phyloP scores from a whole-genome alignment of 2,797 vertebrate genomes.

The Chromobotia macracanthus region DNA sequence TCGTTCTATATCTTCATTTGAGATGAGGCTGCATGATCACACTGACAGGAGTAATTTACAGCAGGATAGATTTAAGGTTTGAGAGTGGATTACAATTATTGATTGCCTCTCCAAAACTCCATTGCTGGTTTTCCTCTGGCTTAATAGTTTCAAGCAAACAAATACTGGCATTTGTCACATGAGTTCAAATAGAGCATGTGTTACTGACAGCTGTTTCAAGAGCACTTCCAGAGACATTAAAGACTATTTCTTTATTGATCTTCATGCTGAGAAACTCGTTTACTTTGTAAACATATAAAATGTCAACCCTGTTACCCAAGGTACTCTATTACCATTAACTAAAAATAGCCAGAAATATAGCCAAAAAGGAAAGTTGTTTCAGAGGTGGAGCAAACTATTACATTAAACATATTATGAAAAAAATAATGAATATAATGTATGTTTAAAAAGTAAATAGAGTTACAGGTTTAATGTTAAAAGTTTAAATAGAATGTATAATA shows the following conservation, averaged over 20 bases:
- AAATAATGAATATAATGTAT: too few relatives aligned
- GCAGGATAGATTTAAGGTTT: conserved; percentile 36
- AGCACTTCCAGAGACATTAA: not conserved
- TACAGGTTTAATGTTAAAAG: too few relatives aligned
- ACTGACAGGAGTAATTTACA: conserved; percentile 17
- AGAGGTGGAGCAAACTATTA: too few relatives aligned
- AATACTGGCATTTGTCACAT: conserved; percentile 2
- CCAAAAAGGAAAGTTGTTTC: too few relatives aligned
- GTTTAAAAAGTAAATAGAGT: too few relatives aligned
- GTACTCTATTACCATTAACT: too few relatives aligned
- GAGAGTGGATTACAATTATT: conserved; percentile 34
- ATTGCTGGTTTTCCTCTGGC: conserved; percentile 18
- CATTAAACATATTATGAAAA: too few relatives aligned
- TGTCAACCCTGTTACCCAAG: too few relatives aligned
- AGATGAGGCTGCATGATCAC: conserved; percentile 23
- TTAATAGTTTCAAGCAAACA: conserved; percentile 35
- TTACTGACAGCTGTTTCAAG: conserved; percentile 1
- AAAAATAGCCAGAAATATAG: too few relatives aligned
- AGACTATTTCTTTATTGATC: conserved; percentile 33
- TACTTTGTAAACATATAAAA: too few relatives aligned
- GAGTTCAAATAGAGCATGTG: not conserved
- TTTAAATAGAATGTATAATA: too few relatives aligned
- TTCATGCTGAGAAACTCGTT: conserved; percentile 25
- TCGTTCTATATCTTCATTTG: conserved; percentile 1
- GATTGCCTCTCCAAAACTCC: conserved; percentile 19